A percentile compares a stretch with the other conserved stretches of the same genome.
Evolutionary conservation across 2,113 vertebrate genomes (phyloP).

Genomic region (Psittacula cyanocephala): DNA sequence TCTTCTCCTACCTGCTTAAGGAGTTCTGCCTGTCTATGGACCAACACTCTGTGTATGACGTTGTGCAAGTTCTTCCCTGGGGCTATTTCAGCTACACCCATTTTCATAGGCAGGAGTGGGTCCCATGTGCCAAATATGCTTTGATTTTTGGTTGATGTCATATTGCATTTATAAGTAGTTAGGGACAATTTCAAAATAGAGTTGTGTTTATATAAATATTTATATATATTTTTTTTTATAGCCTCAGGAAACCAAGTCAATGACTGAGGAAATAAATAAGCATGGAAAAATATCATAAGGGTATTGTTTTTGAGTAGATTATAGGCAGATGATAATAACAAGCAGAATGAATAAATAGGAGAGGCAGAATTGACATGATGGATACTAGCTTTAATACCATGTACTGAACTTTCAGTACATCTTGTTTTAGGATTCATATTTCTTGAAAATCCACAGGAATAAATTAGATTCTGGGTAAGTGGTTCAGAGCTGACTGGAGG

Average conservation of each 20-base stretch:
- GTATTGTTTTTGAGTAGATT: slow-evolving; percentile 54
- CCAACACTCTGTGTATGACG: not conserved
- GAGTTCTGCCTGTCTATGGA: not conserved
- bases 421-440: slow-evolving; percentile 38
- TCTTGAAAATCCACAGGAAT: slow-evolving; percentile 55
- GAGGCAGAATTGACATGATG: slow-evolving; percentile 6
- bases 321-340: slow-evolving; percentile 57
- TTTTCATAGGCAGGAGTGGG: not conserved
- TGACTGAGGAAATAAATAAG: slow-evolving; percentile 38
- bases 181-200: slow-evolving; percentile 39
- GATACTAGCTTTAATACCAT: slow-evolving; percentile 27
- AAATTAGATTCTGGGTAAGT: slow-evolving; percentile 44
- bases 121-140: slow-evolving; percentile 6
- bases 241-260: slow-evolving; percentile 37
- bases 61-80: not conserved
- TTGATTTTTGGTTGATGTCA: slow-evolving; percentile 33
- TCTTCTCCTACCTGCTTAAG: not conserved
- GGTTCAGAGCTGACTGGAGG: slow-evolving; percentile 16
- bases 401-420: slow-evolving; percentile 54
- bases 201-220: slow-evolving; percentile 46
- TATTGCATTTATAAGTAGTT: slow-evolving; percentile 33
- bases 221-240: not conserved
- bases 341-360: slow-evolving; percentile 23
- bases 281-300: slow-evolving; percentile 52
- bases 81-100: not conserved